A percentile compares a stretch with the other conserved stretches of the same genome.
phyloP scores from a whole-genome alignment of 2,797 vertebrate genomes.

The Sciaenops ocellatus region DNA sequence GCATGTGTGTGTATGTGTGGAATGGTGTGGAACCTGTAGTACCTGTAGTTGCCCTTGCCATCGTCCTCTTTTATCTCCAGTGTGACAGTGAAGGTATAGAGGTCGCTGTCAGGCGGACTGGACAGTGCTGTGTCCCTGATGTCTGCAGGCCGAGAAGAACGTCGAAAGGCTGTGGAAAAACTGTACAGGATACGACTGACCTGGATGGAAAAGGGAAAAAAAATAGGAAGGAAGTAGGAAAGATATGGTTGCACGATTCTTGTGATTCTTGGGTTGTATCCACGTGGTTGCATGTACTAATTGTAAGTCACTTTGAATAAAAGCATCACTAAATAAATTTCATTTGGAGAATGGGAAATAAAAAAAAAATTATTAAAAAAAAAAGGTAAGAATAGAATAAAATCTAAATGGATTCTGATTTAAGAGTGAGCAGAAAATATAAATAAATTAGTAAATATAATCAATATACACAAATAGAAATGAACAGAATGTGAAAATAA shows the following conservation, averaged over 20 bases:
- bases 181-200: conserved; percentile 97
- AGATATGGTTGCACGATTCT: neutral
- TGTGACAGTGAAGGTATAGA: conserved; percentile 94
- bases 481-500: neutral
- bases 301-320: neutral
- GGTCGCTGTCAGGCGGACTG: conserved; percentile 89
- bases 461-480: conserved; percentile 1
- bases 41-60: conserved; percentile 98
- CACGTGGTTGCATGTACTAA: neutral
- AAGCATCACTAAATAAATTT: neutral
- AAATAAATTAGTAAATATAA: neutral
- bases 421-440: neutral
- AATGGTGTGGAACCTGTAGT: neutral
- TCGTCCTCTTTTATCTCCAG: conserved; percentile 98
- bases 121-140: conserved; percentile 86
- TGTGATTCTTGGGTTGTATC: neutral
- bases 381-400: neutral
- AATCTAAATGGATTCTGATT: neutral
- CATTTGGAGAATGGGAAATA: neutral
- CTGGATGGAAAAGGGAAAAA: conserved; percentile 75
- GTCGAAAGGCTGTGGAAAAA: conserved; percentile 95
- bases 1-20: neutral
- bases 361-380: rapidly evolving
- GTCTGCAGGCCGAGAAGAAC: conserved; percentile 90
- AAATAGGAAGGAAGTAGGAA: neutral